Base-by-base conservation (phyloP, 2,888 invertebrate species). In the Yponomeuta malinellus region DNA sequence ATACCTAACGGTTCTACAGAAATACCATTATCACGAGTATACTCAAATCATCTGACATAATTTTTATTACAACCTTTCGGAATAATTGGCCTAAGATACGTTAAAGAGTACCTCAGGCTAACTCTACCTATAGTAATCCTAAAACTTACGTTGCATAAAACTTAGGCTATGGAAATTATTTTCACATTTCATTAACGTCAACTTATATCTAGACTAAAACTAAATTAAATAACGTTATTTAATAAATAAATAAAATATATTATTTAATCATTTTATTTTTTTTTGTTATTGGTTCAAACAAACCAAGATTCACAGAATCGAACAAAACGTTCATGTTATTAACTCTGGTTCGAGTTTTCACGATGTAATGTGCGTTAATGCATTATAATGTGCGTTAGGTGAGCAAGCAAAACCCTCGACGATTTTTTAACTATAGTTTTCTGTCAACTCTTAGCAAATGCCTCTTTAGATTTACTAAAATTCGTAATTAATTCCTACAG, bases 221-320 rank as follows among this genome's bases (percentile, higher is more conserved):
- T 69, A 48, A 43, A 80, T 86, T 87, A 88, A 89, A 87, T 87
- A 88, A 83, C 78, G 79, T 80, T 80, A 81, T 82, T 87, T 80
- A 91, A 91, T 91, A 90, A 91, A 91, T 91, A 91, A 90, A 89
- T 90, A 88, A 85, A 83, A 90, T 67, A 67, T 67, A 67, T 67
- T 67, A 67, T 33, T 67, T 67, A 67, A 67, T 67, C 10, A 67
- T 67, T 67, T 37, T 67, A n/a, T 10, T 48, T 37, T 33, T 43
- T 37, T 67, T 67, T 8, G 67, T 67, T 67, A 59, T 59, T 67
- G 9, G 67, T n/a, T 67, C 67, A 15, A 63, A n/a, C 33, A 43
- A 67, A 67, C 67, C 52, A 59, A 59, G 52, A 59, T 59, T 59
- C 52, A 59, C 52, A 59, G 52, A 59, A 59, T 59, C 52, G 52